phyloP scores from a whole-genome alignment of 2,888 invertebrate species.

The Dynastes maya region DNA sequence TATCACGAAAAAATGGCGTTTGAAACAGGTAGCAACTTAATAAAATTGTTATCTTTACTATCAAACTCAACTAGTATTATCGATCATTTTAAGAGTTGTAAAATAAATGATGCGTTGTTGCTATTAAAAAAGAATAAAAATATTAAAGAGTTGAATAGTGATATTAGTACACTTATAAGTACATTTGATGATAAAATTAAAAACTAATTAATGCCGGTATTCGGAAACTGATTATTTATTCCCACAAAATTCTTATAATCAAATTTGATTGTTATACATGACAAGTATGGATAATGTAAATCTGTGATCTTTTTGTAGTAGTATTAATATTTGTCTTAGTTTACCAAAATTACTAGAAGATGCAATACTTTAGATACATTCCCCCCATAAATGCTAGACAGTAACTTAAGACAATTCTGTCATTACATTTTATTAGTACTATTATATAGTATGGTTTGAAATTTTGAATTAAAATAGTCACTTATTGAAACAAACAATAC shows the following conservation, averaged over 20 bases:
- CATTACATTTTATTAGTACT: no score
- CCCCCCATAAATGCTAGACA: no score
- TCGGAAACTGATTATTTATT: constrained; percentile 24
- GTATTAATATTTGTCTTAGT: neutral
- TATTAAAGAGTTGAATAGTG: constrained; percentile 43
- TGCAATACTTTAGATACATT: no score
- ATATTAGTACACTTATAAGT: constrained; percentile 47
- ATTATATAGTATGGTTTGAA: no score
- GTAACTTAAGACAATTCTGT: no score
- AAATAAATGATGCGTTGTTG: constrained; percentile 58
- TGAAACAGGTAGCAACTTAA: constrained; percentile 64
- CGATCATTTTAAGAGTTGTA: constrained; percentile 61
- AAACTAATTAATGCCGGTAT: constrained; percentile 16
- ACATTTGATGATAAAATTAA: constrained; percentile 26
- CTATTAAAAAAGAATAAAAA: constrained; percentile 53
- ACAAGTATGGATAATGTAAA: constrained; percentile 6
- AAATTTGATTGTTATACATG: constrained; percentile 3
- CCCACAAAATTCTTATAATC: neutral
- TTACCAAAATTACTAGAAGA: no score
- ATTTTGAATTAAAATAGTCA: no score
- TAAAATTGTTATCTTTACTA: constrained; percentile 64
- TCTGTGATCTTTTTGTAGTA: constrained; percentile 6
- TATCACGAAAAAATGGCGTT: constrained; percentile 66
- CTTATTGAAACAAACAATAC: no score
- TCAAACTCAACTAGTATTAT: constrained; percentile 58